Conservation (phyloP, 2,113 vertebrate species). For the Megaleporinus macrocephalus region DNA sequence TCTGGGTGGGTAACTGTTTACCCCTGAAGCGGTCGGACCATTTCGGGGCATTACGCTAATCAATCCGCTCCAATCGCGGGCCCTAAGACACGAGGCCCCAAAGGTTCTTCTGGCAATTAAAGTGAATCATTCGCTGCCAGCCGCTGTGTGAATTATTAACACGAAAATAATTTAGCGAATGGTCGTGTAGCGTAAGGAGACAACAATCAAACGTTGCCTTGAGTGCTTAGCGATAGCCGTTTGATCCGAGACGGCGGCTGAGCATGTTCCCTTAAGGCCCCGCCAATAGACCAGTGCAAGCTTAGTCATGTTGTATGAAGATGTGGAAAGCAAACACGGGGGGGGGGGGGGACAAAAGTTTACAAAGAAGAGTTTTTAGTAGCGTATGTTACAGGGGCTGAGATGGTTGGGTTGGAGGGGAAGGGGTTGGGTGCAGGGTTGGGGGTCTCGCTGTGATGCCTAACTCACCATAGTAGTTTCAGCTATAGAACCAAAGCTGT, state of each 20-base stretch:
- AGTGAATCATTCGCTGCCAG: slow-evolving; percentile 50
- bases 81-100: slow-evolving; percentile 22
- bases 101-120: slow-evolving; percentile 54
- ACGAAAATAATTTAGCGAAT: slow-evolving; percentile 32
- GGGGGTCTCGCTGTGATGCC: slow-evolving; percentile 59
- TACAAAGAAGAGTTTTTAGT: neutral
- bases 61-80: slow-evolving; percentile 52
- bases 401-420: slow-evolving; percentile 19
- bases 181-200: slow-evolving; percentile 19
- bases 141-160: slow-evolving; percentile 61
- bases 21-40: slow-evolving; percentile 44
- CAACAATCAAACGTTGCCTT: slow-evolving; percentile 47
- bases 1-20: slow-evolving; percentile 52
- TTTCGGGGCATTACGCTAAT: slow-evolving; percentile 49
- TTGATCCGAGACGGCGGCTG: neutral
- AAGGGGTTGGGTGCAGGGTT: slow-evolving; percentile 24
- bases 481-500: slow-evolving; percentile 99
- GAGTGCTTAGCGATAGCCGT: neutral
- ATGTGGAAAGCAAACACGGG: slow-evolving; percentile 5
- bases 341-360: neutral
- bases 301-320: slow-evolving; percentile 13
- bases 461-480: slow-evolving; percentile 99
- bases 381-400: slow-evolving; percentile 21
- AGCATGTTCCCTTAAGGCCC: neutral
- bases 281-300: slow-evolving; percentile 2